Evolutionary conservation across 2,888 invertebrate species (phyloP), one percentile per base, ranked within the genome.

Genomic region (Lampropteryx suffumata): DNA sequence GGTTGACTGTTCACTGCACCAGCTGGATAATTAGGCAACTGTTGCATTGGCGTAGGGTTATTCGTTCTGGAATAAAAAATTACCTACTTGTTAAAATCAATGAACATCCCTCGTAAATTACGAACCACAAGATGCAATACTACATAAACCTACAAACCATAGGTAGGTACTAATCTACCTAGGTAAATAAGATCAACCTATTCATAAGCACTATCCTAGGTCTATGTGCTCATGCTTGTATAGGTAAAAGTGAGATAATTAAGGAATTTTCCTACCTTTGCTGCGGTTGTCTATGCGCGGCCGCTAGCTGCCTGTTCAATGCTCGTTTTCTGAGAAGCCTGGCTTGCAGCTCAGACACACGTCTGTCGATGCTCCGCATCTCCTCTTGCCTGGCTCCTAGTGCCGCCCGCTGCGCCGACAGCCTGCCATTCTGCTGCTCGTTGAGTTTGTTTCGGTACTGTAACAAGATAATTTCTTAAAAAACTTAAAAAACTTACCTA

Each of bases 401-500:
- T 33, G 97, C 95, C 69, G 98, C 96, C 56, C 97, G 92, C 84
- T 98, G 98, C 67, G 96, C 95, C 59, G 95, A 95, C 65, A 99
- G 92, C 68, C 97, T 93, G 63, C 95, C 96, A 90, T 95, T 98
- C 89, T 97, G 98, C 82, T 98, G 97, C 84, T 98, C 96, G 84
- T 98, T 97, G 84, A 98, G 91, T 84, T 98, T 98, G 91, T 98
- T 98, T 57, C 98, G 97, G 80, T 98, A 97, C 98, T 98, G 91
- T 92, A 91, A 54, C 10, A 1, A 48, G 7, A 35, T 8, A 21
- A 35, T 24, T 26, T n/a, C n/a, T n/a, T n/a, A n/a, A n/a, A n/a
- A n/a, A n/a, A n/a, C n/a, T n/a, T n/a, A n/a, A n/a, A n/a, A n/a
- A n/a, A n/a, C n/a, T n/a, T 17, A 17, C 17, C 17, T 17, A 17